Conservation (phyloP, 2,113 vertebrate species). For the Damaliscus lunatus region DNA sequence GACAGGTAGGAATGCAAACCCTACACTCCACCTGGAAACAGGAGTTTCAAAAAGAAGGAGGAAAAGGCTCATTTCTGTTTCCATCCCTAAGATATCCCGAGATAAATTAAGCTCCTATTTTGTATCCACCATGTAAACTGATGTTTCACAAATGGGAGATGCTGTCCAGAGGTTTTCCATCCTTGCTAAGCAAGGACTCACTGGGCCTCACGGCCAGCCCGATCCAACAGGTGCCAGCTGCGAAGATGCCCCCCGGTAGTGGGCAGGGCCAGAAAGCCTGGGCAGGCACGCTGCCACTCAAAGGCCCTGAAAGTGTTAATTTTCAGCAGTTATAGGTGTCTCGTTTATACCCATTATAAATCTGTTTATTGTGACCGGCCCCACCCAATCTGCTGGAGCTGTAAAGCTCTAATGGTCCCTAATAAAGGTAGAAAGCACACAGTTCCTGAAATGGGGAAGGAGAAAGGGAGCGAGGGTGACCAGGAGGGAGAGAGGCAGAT, state of each 20-base stretch:
- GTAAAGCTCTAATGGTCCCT: constrained; percentile 86
- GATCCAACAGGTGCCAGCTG: neutral
- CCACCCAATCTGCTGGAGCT: constrained; percentile 81
- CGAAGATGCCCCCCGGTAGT: neutral
- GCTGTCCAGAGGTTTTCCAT: neutral
- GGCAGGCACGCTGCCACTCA: constrained; percentile 78
- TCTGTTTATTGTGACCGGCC: constrained; percentile 84
- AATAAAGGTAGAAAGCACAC: constrained; percentile 81
- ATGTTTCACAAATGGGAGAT: neutral
- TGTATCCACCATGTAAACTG: neutral
- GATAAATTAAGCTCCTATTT: neutral
- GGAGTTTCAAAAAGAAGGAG: neutral
- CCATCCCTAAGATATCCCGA: neutral
- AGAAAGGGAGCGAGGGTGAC: neutral
- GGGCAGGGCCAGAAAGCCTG: neutral
- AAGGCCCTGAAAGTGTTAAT: constrained; percentile 82
- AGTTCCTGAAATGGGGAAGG: constrained; percentile 68
- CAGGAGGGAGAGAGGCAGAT: constrained; percentile 44
- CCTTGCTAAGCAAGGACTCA: neutral
- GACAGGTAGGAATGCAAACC: neutral
- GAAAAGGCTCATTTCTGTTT: neutral
- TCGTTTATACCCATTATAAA: constrained; percentile 88
- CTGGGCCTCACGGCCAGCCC: neutral
- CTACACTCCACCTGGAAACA: neutral
- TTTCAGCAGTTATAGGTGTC: constrained; percentile 76